These are phyloP conservation scores for Drosophila ficusphila DNA, from an alignment of 1,140 invertebrate genomes.

Conservation along the genomic window DNA sequence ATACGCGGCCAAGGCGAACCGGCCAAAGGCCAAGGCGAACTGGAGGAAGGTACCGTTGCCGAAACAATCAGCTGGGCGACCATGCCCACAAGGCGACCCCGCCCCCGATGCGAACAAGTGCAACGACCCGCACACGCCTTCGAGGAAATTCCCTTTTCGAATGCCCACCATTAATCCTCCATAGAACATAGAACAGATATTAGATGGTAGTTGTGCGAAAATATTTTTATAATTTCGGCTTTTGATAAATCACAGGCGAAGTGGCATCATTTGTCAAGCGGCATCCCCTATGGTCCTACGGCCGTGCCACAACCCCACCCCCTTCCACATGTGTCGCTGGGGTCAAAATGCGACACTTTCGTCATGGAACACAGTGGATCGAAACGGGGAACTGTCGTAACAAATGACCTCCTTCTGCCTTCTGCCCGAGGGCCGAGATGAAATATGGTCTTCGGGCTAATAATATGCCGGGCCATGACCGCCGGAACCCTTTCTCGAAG, in stretches of 20 bases:
- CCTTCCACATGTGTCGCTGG: slow-evolving; percentile 53
- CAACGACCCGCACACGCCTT: slow-evolving; percentile 50
- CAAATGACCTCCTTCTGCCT: slow-evolving; percentile 62
- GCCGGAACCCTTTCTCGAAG: slow-evolving; percentile 53
- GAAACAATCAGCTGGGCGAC: slow-evolving; percentile 20
- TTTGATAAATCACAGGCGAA: slow-evolving; percentile 73
- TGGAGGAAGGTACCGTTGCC: slow-evolving; percentile 8
- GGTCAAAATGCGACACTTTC: slow-evolving; percentile 72
- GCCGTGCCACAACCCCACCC: not conserved
- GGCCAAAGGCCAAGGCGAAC: slow-evolving; percentile 57
- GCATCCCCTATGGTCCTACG: slow-evolving; percentile 25
- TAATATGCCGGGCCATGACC: slow-evolving; percentile 69
- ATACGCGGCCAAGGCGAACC: slow-evolving; percentile 44
- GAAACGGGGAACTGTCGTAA: slow-evolving; percentile 40
- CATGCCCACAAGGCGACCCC: not conserved
- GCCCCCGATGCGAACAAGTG: slow-evolving; percentile 21
- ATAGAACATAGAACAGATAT: slow-evolving; percentile 51
- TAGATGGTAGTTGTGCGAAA: slow-evolving; percentile 22
- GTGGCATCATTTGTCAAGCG: slow-evolving; percentile 69
- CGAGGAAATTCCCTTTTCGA: not conserved
- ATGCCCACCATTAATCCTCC: slow-evolving; percentile 59
- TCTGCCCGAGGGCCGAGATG: slow-evolving; percentile 50
- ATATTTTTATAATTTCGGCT: slow-evolving; percentile 67
- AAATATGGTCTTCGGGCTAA: slow-evolving; percentile 52
- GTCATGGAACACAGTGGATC: slow-evolving; percentile 54